Conservation (phyloP, 2,113 vertebrate species). For the Megaceryle maxima region DNA sequence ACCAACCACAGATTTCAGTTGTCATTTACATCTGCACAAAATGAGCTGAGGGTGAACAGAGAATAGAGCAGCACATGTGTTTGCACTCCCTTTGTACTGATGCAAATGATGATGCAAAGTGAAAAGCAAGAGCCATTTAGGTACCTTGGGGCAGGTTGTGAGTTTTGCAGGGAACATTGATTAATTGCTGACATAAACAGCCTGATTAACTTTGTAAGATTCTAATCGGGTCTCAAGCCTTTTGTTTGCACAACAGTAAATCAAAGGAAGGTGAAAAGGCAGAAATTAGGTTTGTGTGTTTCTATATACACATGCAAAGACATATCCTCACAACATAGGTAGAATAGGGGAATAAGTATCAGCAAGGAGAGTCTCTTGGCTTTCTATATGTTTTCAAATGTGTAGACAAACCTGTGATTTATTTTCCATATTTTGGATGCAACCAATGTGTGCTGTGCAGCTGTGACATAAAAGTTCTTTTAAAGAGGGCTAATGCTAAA, state of each 20-base stretch:
- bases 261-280: conserved; percentile 41
- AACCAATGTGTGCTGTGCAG: conserved; percentile 32
- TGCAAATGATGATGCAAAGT: conserved; percentile 15
- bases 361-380: not conserved
- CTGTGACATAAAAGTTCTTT: conserved; percentile 54
- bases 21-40: not conserved
- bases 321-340: not conserved
- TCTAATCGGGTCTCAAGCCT: conserved; percentile 33
- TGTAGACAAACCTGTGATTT: not conserved
- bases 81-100: not conserved
- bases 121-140: conserved; percentile 29
- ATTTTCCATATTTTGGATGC: conserved; percentile 28
- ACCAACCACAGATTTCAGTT: not conserved
- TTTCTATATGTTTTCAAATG: not conserved
- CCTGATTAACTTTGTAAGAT: conserved; percentile 33
- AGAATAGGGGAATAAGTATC: not conserved
- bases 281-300: conserved; percentile 26
- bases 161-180: conserved; percentile 41
- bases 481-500: not conserved
- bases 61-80: not conserved
- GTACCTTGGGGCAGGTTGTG: conserved; percentile 17
- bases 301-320: not conserved
- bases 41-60: not conserved
- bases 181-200: conserved; percentile 57
- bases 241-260: conserved; percentile 57